A percentile compares a stretch with the other conserved stretches of the same genome.
Conservation (phyloP, 2,888 invertebrate genomes). For the Podotricha telesiphe region DNA sequence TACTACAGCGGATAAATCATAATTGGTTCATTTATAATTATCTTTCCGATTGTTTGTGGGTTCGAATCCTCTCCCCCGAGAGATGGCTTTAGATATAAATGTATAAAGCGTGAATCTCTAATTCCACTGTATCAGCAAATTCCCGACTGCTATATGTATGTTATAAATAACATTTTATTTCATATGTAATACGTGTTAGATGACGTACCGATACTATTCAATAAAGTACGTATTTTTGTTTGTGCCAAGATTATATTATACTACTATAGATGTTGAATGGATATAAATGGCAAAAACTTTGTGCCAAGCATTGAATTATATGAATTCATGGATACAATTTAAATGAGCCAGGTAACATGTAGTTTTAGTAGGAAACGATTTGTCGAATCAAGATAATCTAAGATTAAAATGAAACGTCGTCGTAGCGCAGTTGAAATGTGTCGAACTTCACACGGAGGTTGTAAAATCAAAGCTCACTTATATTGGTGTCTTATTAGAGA, state of each 20-base stretch:
- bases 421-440: too few species aligned
- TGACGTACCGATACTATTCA: slow-evolving; percentile 19
- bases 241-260: slow-evolving; percentile 11
- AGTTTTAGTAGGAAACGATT: not conserved
- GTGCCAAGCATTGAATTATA: slow-evolving; percentile 16
- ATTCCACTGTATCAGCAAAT: not conserved
- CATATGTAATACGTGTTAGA: slow-evolving; percentile 10
- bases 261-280: slow-evolving; percentile 1
- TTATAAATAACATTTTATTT: slow-evolving; percentile 13
- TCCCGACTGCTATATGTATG: not conserved
- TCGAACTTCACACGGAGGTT: too few species aligned
- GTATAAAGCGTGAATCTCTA: not conserved
- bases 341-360: not conserved
- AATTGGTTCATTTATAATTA: too few species aligned
- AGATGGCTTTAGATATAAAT: too few species aligned
- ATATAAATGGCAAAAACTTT: not conserved
- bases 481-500: too few species aligned
- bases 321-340: not conserved
- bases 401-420: not conserved
- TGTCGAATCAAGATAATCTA: not conserved
- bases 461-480: too few species aligned
- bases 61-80: too few species aligned
- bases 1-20: too few species aligned
- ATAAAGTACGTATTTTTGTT: slow-evolving; percentile 9
- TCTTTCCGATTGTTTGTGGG: too few species aligned